phyloP scores from a whole-genome alignment of 2,113 vertebrate species.

The Neoarius graeffei region DNA sequence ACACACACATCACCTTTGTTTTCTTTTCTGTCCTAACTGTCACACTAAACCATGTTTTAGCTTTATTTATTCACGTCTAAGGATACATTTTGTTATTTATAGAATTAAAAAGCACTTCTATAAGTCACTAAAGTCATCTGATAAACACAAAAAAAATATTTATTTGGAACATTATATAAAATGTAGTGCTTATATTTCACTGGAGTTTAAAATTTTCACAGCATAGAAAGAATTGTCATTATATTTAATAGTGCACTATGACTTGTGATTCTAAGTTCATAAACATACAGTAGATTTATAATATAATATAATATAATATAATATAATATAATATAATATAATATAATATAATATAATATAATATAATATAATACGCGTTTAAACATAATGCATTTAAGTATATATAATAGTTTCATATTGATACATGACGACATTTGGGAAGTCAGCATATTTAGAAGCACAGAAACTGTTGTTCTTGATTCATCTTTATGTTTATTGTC shows the following conservation, averaged over 20 bases:
- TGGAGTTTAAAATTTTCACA: background rate
- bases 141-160: background rate
- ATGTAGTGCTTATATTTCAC: background rate
- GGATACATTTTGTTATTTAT: background rate
- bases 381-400: background rate
- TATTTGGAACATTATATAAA: background rate
- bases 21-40: background rate
- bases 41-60: background rate
- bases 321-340: too few relatives aligned
- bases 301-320: background rate
- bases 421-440: background rate
- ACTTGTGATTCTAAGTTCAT: background rate
- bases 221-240: background rate
- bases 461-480: slow-evolving; percentile 12
- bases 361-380: too few relatives aligned
- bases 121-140: background rate
- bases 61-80: background rate
- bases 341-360: too few relatives aligned
- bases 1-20: background rate
- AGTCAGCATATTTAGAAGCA: background rate
- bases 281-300: background rate
- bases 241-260: background rate
- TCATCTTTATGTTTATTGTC: slow-evolving; percentile 22
- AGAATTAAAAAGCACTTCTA: background rate
- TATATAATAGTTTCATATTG: background rate